phyloP scores from a whole-genome alignment of 2,113 vertebrate species.

The Amphiprion percula region DNA sequence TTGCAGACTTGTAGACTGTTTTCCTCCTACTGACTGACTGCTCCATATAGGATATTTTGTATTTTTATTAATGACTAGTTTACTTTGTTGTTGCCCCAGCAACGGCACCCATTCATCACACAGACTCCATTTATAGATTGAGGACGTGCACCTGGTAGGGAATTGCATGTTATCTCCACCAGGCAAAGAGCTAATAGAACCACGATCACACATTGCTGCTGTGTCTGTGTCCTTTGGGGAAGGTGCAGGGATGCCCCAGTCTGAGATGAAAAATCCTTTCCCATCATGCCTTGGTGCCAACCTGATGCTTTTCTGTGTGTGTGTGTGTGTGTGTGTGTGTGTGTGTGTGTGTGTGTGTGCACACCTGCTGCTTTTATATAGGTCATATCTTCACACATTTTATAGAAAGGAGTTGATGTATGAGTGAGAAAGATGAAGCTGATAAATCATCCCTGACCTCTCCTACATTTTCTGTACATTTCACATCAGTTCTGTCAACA shows the following conservation, averaged over 20 bases:
- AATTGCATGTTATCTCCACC: slow-evolving; percentile 48
- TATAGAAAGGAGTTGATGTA: slow-evolving; percentile 27
- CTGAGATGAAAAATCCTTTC: slow-evolving; percentile 67
- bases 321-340: neutral
- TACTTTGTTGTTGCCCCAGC: slow-evolving; percentile 34
- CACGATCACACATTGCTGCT: neutral
- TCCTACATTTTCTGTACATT: slow-evolving; percentile 18
- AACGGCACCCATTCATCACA: slow-evolving; percentile 60
- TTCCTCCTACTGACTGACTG: slow-evolving; percentile 22
- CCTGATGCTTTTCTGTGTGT: neutral
- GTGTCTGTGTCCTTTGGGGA: slow-evolving; percentile 33
- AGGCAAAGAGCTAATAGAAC: slow-evolving; percentile 50
- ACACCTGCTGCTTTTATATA: slow-evolving; percentile 65
- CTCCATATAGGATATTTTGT: slow-evolving; percentile 19
- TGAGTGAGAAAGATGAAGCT: slow-evolving; percentile 22
- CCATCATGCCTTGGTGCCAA: slow-evolving; percentile 10
- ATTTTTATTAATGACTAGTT: slow-evolving; percentile 59
- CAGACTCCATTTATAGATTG: slow-evolving; percentile 57
- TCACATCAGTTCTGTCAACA: slow-evolving; percentile 30
- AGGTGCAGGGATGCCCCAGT: slow-evolving; percentile 62
- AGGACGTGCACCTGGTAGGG: slow-evolving; percentile 64
- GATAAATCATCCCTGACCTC: slow-evolving; percentile 50
- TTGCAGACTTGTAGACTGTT: neutral
- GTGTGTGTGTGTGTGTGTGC: neutral
- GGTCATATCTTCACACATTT: slow-evolving; percentile 67